phyloP scores from a whole-genome alignment of 2,113 vertebrate species.

The Ammodytes marinus region DNA sequence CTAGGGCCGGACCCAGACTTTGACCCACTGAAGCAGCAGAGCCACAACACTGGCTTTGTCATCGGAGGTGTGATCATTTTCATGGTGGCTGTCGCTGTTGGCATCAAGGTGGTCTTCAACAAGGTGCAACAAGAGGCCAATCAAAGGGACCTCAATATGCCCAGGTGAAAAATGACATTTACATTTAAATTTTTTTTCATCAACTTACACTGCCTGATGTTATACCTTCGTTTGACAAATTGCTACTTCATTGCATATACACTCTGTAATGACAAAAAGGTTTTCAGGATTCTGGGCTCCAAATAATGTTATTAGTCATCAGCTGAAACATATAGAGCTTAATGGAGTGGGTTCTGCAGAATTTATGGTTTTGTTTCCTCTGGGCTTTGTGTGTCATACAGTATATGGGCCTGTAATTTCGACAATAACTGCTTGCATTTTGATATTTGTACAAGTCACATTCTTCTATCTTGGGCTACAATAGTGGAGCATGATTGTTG shows the following conservation, averaged over 20 bases:
- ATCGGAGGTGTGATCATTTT: constrained; percentile 93
- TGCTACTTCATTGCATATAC: constrained; percentile 13
- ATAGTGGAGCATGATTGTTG: constrained; percentile 18
- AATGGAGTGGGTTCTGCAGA: constrained; percentile 39
- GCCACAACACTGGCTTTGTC: constrained; percentile 91
- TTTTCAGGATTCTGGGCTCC: constrained; percentile 57
- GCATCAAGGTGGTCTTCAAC: constrained; percentile 92
- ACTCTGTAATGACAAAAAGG: constrained; percentile 45
- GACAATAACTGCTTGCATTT: constrained; percentile 38
- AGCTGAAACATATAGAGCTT: constrained; percentile 58
- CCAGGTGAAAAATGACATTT: constrained; percentile 83
- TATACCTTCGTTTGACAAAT: background rate
- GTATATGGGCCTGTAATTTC: background rate
- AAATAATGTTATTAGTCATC: constrained; percentile 68
- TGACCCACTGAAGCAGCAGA: constrained; percentile 85
- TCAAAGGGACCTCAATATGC: constrained; percentile 91
- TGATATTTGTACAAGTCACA: constrained; percentile 32
- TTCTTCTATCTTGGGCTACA: constrained; percentile 4
- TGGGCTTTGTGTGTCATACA: constrained; percentile 30
- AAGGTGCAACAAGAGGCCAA: constrained; percentile 91
- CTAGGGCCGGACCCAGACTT: constrained; percentile 76
- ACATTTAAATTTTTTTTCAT: background rate
- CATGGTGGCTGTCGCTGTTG: constrained; percentile 91
- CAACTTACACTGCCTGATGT: background rate
- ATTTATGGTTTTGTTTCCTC: constrained; percentile 47